A percentile compares a stretch with the other conserved stretches of the same genome.
Conservation (phyloP, 2,888 invertebrate genomes). For the Dolichopus griseipennis region DNA sequence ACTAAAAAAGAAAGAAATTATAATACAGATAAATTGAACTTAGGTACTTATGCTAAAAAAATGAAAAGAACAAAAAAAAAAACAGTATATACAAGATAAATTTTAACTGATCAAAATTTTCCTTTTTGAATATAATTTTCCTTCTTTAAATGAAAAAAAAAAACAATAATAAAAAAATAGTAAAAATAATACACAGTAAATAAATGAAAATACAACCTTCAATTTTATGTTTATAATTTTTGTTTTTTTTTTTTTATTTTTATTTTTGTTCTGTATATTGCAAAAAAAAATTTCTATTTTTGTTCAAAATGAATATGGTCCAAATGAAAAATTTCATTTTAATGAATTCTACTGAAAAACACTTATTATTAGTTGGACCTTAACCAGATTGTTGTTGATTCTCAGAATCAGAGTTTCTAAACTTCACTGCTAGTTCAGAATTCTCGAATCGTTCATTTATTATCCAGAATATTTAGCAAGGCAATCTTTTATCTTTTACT, state of each 20-base stretch:
- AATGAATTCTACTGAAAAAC: too few species aligned
- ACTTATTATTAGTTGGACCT: too few species aligned
- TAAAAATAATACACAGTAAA: neutral
- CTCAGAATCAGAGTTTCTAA: too few species aligned
- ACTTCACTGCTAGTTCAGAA: too few species aligned
- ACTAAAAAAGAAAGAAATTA: neutral
- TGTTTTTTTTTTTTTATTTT: neutral
- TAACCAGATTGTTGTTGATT: too few species aligned
- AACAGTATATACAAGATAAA: neutral
- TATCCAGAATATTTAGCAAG: too few species aligned
- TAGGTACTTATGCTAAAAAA: neutral
- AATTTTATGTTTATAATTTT: neutral
- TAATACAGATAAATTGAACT: neutral
- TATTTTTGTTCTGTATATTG: too few species aligned
- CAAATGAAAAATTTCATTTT: too few species aligned
- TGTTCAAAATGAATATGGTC: too few species aligned
- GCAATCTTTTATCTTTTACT: too few species aligned
- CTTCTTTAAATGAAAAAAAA: neutral
- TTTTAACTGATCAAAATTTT: neutral
- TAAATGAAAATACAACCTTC: neutral
- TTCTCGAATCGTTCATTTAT: too few species aligned
- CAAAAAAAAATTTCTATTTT: too few species aligned
- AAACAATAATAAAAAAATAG: neutral
- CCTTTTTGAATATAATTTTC: constrained; percentile 1
- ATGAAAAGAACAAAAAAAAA: neutral